Evolutionary conservation across 1,140 invertebrate genomes (phyloP), one percentile per base, ranked within the genome.

Genomic region (Sipha flava): DNA sequence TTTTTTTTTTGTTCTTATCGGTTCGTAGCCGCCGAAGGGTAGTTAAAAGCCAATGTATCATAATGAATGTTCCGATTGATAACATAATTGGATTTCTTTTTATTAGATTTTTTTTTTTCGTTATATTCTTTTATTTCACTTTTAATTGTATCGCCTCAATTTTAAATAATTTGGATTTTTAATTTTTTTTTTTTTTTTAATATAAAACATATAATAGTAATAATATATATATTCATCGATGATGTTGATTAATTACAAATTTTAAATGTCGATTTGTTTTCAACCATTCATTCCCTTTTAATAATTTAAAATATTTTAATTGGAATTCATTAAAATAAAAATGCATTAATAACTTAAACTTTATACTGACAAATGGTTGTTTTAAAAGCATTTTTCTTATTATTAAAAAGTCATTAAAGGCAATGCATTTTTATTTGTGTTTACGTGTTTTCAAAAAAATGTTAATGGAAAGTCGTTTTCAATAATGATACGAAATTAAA

Each of bases 211-310:
- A n/a, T n/a, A n/a, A 66, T 14, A 23, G 10, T 16, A 66, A 40
- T 21, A 40, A 66, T 21, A 40, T 37, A 64, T 64, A 64, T 10
- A 64, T 64, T 64, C n/a, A 40, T 40, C 12, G 9, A 23, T 29
- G 47, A 52, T 21, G 70, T 54, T 73, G 70, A 73, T 73, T 73
- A 73, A 73, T 73, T 73, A 54, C 10, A 34, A 49, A 29, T 29
- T 18, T 18, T n/a, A 9, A 70, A 26, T 73, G 59, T 40, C 62
- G 34, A 66, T 66, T 66, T n/a, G 62, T 66, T 23, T 66, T n/a
- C 2, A 23, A 66, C 34, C 34, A 12, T 14, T 21, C n/a, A 21
- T 12, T 64, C 9, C 21, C 59, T 3, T 31, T 21, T 37, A 21
- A 37, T 37, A 45, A 29, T 43, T 68, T 68, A 18, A 18, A 70